Conservation (phyloP, 2,888 invertebrate genomes). For the Mongoloraphidia duomilia region DNA sequence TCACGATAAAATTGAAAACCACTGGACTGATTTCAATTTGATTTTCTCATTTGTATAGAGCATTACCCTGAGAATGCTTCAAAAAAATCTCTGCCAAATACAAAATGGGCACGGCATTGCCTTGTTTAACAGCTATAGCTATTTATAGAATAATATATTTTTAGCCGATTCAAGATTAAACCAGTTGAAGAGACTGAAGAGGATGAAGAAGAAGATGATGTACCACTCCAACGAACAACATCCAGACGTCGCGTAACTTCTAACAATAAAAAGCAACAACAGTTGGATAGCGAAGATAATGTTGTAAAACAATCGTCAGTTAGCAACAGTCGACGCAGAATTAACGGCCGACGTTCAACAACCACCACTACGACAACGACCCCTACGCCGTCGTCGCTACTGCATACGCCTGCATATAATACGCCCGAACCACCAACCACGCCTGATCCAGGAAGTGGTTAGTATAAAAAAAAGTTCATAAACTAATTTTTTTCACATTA, state of each 20-base stretch:
- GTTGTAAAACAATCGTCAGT: conserved; percentile 25
- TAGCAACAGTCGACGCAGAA: conserved; percentile 21
- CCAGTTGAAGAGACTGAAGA: conserved; percentile 16
- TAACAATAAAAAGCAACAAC: conserved; percentile 12
- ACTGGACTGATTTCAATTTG: too few species aligned
- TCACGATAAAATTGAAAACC: too few species aligned
- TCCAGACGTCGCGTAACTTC: background rate
- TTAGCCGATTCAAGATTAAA: background rate
- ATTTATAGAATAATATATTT: too few species aligned
- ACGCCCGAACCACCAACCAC: conserved; percentile 81
- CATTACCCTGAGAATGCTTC: too few species aligned
- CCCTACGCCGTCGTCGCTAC: conserved; percentile 35
- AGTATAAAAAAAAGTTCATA: conserved; percentile 12
- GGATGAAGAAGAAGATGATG: conserved; percentile 15
- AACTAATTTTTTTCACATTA: background rate
- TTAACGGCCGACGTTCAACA: conserved; percentile 18
- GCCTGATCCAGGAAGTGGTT: conserved; percentile 75
- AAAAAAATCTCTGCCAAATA: too few species aligned
- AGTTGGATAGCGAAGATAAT: conserved; percentile 19
- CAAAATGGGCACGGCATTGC: too few species aligned
- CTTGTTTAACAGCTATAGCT: too few species aligned
- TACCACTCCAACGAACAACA: conserved; percentile 7
- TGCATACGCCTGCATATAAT: conserved; percentile 31
- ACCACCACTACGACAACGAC: conserved; percentile 29
- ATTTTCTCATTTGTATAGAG: too few species aligned